A percentile compares a stretch with the other conserved stretches of the same genome.
phyloP scores from a whole-genome alignment of 2,113 vertebrate genomes.

The Colossoma macropomum region DNA sequence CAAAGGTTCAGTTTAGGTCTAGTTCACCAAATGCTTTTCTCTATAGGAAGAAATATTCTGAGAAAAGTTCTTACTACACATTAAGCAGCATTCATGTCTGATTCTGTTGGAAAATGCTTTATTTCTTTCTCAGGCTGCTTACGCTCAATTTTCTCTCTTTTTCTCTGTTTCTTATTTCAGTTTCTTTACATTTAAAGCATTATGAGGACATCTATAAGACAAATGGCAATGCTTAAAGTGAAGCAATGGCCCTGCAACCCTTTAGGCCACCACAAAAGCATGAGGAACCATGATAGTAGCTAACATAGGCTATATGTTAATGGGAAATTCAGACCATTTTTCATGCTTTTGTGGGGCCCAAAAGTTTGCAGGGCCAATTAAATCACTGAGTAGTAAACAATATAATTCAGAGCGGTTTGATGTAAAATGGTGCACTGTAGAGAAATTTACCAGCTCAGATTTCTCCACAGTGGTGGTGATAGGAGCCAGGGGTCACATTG shows the following conservation, averaged over 20 bases:
- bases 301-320: not conserved
- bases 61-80: conserved; percentile 6
- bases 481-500: too few species aligned
- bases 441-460: too few species aligned
- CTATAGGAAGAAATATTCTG: conserved; percentile 5
- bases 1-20: conserved; percentile 40
- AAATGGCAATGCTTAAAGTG: not conserved
- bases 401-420: too few species aligned
- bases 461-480: too few species aligned
- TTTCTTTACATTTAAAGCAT: too few species aligned
- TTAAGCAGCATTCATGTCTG: not conserved
- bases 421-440: too few species aligned
- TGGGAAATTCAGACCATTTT: too few species aligned
- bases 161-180: not conserved
- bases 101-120: not conserved
- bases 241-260: not conserved
- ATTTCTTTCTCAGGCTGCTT: not conserved
- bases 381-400: too few species aligned
- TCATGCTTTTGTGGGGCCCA: too few species aligned
- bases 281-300: not conserved
- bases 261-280: not conserved
- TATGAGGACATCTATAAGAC: not conserved
- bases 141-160: not conserved
- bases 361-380: too few species aligned
- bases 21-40: conserved; percentile 37